Evolutionary conservation across 2,113 vertebrate genomes (phyloP).

Genomic region (Sterrhoptilus dennistouni): DNA sequence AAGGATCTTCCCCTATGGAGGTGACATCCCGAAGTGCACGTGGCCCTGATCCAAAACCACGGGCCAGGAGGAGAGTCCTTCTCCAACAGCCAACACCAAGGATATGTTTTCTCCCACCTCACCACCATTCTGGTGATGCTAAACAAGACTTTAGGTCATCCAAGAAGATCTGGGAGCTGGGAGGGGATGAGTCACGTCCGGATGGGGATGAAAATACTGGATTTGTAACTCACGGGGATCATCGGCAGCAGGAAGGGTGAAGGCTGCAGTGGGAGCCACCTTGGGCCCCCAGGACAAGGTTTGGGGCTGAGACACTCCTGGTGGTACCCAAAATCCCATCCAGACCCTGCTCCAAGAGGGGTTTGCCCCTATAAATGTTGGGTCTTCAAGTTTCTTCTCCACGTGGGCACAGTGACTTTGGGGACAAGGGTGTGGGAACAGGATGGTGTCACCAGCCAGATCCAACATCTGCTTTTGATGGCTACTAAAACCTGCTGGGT

Average conservation of each 20-base stretch:
- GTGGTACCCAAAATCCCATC: not conserved
- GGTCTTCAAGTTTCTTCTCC: not conserved
- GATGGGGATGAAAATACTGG: not conserved
- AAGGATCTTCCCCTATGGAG: not conserved
- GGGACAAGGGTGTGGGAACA: fast-evolving
- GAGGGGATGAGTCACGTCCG: not conserved
- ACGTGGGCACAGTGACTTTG: not conserved
- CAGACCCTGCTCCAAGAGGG: fast-evolving
- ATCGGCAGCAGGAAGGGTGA: not conserved
- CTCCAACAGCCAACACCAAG: not conserved
- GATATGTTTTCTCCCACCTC: not conserved
- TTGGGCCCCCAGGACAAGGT: not conserved
- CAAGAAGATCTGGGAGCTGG: not conserved
- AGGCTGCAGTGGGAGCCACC: not conserved
- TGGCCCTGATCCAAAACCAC: not conserved
- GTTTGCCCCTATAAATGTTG: not conserved
- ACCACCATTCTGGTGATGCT: not conserved
- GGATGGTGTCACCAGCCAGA: not conserved
- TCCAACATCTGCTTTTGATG: not conserved
- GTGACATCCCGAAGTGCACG: fast-evolving
- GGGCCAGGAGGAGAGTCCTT: not conserved
- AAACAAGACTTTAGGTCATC: not conserved
- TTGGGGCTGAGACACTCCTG: not conserved
- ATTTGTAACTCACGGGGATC: not conserved
- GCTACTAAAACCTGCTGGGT: not conserved